phyloP scores from a whole-genome alignment of 2,113 vertebrate species.

The Psephotus haematonotus region DNA sequence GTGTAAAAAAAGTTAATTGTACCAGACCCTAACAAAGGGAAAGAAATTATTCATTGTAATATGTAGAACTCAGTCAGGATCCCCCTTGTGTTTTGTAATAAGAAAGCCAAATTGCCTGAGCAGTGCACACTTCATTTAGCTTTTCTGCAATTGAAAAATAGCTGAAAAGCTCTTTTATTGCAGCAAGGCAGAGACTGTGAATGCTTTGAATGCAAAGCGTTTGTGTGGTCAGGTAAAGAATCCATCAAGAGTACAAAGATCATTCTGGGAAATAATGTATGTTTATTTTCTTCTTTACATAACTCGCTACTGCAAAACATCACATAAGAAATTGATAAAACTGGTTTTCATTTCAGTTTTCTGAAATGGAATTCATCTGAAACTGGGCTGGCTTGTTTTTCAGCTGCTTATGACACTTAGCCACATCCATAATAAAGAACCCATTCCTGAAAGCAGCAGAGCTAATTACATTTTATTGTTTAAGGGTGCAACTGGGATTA shows the following conservation, averaged over 20 bases:
- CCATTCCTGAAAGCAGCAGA: not conserved
- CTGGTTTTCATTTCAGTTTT: not conserved
- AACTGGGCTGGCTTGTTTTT: not conserved
- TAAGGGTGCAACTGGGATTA: not conserved
- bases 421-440: not conserved
- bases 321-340: not conserved
- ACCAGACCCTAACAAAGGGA: not conserved
- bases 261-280: not conserved
- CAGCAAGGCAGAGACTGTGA: not conserved
- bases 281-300: not conserved
- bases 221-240: not conserved
- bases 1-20: not conserved
- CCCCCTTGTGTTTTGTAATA: constrained; percentile 36
- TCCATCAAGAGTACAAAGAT: not conserved
- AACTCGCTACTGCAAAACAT: not conserved
- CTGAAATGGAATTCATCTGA: not conserved
- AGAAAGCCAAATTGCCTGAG: constrained; percentile 35
- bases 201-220: not conserved
- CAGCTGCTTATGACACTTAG: not conserved
- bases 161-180: constrained; percentile 43
- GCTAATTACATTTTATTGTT: constrained; percentile 25
- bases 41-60: not conserved
- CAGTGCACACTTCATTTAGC: constrained; percentile 31
- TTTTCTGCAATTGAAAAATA: constrained; percentile 54
- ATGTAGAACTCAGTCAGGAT: not conserved